phyloP scores from a whole-genome alignment of 1,140 invertebrate genomes.

The Apis cerana region DNA sequence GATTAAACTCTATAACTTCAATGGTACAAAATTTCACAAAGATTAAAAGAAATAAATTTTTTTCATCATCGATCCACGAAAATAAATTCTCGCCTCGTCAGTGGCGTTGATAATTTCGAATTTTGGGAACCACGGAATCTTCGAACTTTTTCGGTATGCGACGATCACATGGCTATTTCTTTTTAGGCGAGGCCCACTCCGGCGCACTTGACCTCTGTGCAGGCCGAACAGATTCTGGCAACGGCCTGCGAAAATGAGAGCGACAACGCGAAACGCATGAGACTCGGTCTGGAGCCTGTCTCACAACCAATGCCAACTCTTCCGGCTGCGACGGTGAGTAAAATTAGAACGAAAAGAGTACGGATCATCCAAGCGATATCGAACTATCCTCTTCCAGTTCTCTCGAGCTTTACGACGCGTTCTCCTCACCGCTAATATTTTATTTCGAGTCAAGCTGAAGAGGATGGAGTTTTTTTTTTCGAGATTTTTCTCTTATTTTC shows the following conservation, averaged over 20 bases:
- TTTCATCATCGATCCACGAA: not conserved
- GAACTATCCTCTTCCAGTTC: not conserved
- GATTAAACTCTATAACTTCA: no score
- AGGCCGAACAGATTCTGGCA: slow-evolving; percentile 97
- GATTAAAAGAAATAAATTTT: no score
- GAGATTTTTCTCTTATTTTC: not conserved
- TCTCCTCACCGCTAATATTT: not conserved
- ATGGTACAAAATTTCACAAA: no score
- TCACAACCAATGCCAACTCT: slow-evolving; percentile 91
- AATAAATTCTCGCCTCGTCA: not conserved
- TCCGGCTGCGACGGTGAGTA: slow-evolving; percentile 83
- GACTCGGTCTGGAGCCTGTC: slow-evolving; percentile 96
- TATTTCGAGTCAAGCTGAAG: not conserved
- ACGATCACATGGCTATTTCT: slow-evolving; percentile 59
- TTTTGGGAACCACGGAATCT: not conserved
- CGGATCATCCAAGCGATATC: not conserved
- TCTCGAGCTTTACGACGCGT: not conserved
- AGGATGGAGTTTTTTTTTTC: not conserved
- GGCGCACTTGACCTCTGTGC: slow-evolving; percentile 96
- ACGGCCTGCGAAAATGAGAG: slow-evolving; percentile 98
- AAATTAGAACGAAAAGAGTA: slow-evolving; percentile 43
- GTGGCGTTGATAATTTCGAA: not conserved
- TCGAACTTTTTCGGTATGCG: slow-evolving; percentile 39
- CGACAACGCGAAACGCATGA: slow-evolving; percentile 97
- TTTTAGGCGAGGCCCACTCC: slow-evolving; percentile 94